Base-by-base conservation (phyloP, 2,113 vertebrate genomes). In the Odocoileus hemionus region DNA sequence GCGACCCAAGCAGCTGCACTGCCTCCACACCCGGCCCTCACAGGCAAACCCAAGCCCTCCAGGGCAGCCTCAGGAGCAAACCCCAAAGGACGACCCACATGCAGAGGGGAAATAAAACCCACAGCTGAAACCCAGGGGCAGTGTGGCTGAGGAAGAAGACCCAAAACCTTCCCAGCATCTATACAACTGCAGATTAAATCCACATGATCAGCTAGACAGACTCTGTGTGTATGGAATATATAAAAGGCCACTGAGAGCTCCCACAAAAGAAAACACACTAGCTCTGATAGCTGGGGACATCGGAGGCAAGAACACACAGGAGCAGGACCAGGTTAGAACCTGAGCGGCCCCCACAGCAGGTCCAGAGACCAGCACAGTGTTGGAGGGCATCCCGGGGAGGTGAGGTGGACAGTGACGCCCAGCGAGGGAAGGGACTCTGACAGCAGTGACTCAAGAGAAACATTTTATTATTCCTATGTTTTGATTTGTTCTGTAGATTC, bases 381-480 rank as follows among this genome's bases (percentile, higher is more conserved):
- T 1, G 19, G n/a, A 39, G n/a, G 19, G 67, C 67, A 12, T 39
- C n/a, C 67, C 6, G 11, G 67, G 10, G 67, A 23, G 67, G 19
- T 39, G 67, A 12, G n/a, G 67, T 70, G 64, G 64, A 21, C 64
- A 2, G 33, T n/a, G n/a, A 23, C n/a, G 23, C n/a, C 67, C 19
- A 70, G 67, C 0, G 10, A 70, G 19, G n/a, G 2, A 5, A 39
- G 1, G 67, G n/a, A 2, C 67, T 6, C 10, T 70, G n/a, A 39
- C 2, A 39, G 67, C 10, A 39, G 19, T 39, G 19, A 70, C 19
- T 23, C 67, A 23, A 1, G 67, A 6, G 1, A 39, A 70, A 23
- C 1, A 70, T 6, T 21, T 36, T 36, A 36, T 70, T 36, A 23
- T 36, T 70, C n/a, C 9, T 70, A 58, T 10, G 10, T 36, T 70